Evolutionary conservation across 2,888 invertebrate genomes (phyloP), one percentile per base, ranked within the genome.

Genomic region (Calliopum simillimum): DNA sequence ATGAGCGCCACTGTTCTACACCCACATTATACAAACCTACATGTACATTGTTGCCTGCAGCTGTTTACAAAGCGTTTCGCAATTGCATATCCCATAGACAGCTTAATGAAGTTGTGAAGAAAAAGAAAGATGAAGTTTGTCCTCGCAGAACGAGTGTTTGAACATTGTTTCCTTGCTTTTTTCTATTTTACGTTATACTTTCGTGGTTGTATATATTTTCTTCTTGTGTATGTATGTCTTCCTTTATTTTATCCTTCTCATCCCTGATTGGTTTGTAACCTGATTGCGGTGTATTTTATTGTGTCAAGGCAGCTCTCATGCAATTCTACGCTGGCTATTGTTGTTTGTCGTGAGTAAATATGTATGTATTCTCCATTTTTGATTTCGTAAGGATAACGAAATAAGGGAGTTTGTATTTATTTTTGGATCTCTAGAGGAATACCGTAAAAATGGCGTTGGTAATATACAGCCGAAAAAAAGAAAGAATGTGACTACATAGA

Each of bases 71-170:
- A 23, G 46, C 41, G 21, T 13, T 19, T 68, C 49, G 51, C 58
- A 59, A 49, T 62, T 58, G 55, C 71, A 67, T 62, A 41, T 67
- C 49, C 43, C 47, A 21, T 16, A 41, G 63, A 19, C 46, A 55
- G 69, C 58, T 64, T 69, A 69, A 43, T 68, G 68, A 66, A 70
- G 65, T 68, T 64, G 55, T 49, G 25, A 13, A 33, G 14, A 23
- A 49, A 46, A 68, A 63, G 63, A 49, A 67, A 71, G 67, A 71
- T 68, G 67, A 61, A 67, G 62, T 70, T 46, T 53, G 25, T 43
- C 16, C 41, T 25, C 25, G n/a, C 33, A 19, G 53, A 14, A 19
- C 43, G 25, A 53, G 5, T 53, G 13, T 14, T 13, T 33, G 11
- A 16, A 33, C 3, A n/a, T 47, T 65, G 8, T 16, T 14, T 21